A percentile compares a stretch with the other conserved stretches of the same genome.
Evolutionary conservation across 1,140 invertebrate genomes (phyloP).

Genomic region (Drosophila orosa): DNA sequence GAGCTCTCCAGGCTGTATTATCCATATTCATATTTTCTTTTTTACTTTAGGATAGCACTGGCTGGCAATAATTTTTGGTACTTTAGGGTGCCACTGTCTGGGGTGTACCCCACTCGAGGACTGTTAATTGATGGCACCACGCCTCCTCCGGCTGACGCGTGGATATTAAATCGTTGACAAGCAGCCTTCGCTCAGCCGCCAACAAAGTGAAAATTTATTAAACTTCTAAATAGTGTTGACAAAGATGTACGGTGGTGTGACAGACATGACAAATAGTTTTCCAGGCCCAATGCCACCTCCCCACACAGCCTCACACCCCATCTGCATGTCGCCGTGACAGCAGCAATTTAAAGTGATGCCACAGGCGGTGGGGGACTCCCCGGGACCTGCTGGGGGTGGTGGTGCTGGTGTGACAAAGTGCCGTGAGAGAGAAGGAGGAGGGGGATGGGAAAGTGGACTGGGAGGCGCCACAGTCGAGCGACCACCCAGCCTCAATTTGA

Average conservation of each 20-base stretch:
- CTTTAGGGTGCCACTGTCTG: neutral
- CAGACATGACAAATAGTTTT: slow-evolving; percentile 79
- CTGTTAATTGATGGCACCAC: slow-evolving; percentile 6
- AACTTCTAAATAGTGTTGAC: slow-evolving; percentile 79
- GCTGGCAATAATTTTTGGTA: neutral
- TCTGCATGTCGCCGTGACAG: slow-evolving; percentile 61
- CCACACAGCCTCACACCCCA: slow-evolving; percentile 9
- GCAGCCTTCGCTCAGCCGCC: neutral
- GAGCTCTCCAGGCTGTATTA: rapidly evolving
- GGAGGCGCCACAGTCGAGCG: slow-evolving; percentile 39
- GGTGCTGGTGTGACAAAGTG: slow-evolving; percentile 52
- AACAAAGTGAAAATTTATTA: slow-evolving; percentile 75
- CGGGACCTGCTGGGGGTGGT: slow-evolving; percentile 25
- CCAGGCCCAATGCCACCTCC: neutral
- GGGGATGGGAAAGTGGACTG: neutral
- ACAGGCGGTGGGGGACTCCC: neutral
- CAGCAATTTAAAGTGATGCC: slow-evolving; percentile 77
- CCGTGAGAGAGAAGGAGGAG: slow-evolving; percentile 1
- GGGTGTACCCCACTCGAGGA: neutral
- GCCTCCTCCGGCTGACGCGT: slow-evolving; percentile 10
- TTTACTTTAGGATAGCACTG: too few species aligned
- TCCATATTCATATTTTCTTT: too few species aligned
- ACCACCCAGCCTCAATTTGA: slow-evolving; percentile 63
- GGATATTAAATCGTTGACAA: slow-evolving; percentile 64
- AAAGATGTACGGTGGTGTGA: slow-evolving; percentile 79